Evolutionary conservation across 2,797 vertebrate species (phyloP).

Genomic region (Urophycis tenuis): DNA sequence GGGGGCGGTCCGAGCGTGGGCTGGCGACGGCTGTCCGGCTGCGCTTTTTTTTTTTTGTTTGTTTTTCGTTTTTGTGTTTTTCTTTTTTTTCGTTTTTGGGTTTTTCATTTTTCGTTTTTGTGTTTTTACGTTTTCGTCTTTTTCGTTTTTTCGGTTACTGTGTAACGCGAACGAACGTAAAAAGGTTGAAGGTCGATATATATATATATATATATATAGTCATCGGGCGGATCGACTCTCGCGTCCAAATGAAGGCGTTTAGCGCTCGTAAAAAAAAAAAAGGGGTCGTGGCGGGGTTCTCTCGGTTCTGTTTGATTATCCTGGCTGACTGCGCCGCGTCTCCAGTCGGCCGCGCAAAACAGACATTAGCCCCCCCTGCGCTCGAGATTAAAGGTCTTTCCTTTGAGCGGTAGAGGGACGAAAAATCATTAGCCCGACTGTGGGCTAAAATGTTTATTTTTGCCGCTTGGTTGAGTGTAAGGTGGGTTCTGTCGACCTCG

Average conservation of each 20-base stretch:
- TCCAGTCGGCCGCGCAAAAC: constrained; percentile 47
- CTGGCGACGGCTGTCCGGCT: no score
- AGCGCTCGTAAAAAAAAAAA: background rate
- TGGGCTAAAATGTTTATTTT: no score
- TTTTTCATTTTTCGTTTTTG: no score
- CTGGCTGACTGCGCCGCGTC: constrained; percentile 48
- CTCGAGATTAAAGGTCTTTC: constrained; percentile 21
- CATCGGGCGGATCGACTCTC: background rate
- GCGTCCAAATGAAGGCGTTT: background rate
- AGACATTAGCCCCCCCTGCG: constrained; percentile 30
- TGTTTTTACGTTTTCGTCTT: no score
- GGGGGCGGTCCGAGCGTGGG: background rate
- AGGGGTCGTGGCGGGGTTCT: background rate
- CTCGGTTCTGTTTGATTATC: background rate
- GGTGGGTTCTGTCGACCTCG: no score
- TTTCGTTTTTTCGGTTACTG: no score
- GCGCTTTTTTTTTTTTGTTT: no score
- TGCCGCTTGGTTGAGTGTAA: no score
- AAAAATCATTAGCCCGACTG: constrained; percentile 61
- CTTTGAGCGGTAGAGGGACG: constrained; percentile 37
- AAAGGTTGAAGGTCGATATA: background rate
- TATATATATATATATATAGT: no score
- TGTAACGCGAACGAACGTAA: background rate
- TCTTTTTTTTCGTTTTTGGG: no score
- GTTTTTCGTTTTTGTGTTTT: no score